Percentiles rank a stretch among this genome's conserved stretches.
phyloP scores from a whole-genome alignment of 2,113 vertebrate species.

The Xenotilapia caudafasciata region DNA sequence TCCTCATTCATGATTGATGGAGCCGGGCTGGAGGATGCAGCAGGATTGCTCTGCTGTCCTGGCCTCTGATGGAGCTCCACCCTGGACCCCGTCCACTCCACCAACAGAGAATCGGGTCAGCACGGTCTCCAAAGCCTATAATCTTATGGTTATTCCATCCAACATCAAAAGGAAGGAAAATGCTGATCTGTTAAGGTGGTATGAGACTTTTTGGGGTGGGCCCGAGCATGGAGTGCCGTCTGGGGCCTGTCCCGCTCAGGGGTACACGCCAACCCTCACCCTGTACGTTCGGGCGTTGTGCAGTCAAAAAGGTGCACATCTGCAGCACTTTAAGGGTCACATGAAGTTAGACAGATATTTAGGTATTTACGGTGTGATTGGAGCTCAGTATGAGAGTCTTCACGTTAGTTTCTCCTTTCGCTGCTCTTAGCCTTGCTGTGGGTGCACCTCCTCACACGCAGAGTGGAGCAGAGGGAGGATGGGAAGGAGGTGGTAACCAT shows the following conservation, averaged over 20 bases:
- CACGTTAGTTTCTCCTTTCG: not conserved
- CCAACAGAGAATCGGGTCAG: not conserved
- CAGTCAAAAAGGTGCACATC: not conserved
- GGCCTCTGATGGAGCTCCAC: not conserved
- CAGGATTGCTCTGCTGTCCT: not conserved
- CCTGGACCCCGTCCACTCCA: not conserved
- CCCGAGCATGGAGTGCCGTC: not conserved
- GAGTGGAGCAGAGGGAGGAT: not conserved
- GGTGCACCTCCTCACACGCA: not conserved
- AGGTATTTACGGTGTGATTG: not conserved
- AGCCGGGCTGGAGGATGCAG: not conserved
- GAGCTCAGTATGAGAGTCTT: not conserved
- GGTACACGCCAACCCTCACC: not conserved
- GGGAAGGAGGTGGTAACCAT: not conserved
- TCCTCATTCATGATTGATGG: constrained; percentile 60
- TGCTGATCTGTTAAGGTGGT: not conserved
- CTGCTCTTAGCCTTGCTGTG: not conserved
- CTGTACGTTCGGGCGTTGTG: not conserved
- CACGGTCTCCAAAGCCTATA: not conserved
- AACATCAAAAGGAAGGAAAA: not conserved
- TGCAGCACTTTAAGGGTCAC: not conserved
- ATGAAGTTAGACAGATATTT: not conserved
- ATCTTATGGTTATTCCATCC: not conserved
- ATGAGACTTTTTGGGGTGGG: not conserved
- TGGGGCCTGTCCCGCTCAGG: not conserved